Evolutionary conservation across 2,797 vertebrate genomes (phyloP), one percentile per base, ranked within the genome.

Genomic region (Remorina albescens): DNA sequence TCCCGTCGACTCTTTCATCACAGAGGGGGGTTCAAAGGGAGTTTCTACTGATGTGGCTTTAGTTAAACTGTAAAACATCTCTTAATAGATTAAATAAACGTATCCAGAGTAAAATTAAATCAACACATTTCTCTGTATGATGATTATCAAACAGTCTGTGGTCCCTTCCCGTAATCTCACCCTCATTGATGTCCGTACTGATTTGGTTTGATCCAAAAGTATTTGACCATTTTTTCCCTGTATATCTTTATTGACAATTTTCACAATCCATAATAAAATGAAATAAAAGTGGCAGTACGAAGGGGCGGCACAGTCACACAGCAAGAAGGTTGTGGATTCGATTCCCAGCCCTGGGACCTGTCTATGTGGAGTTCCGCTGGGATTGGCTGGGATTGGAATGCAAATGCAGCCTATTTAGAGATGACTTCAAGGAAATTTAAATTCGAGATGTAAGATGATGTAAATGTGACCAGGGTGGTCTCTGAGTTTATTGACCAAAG

Each of bases 191-290:
- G 51, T 39, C 62, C 19, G 1, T 23, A 2, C 3, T 16, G 2
- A 59, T 67, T 87, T 91, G 87, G 86, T 87, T 78, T 71, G 47
- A 41, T 71, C 87, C 77, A 71, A 44, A 10, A 59, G 7, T 6
- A 19, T 61, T n/a, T 0, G 0, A 6, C 5, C 0, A 8, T 19
- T 65, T 62, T 55, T 19, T 0, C 10, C 3, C 3, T 34, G 7
- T 1, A 0, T 2, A 41, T 34, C 67, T 72, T 74, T 67, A 76
- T 72, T 76, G 10, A 71, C 34, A 78, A 21, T 1, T 2, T 13
- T 16, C 0, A 49, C 0, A 12, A 25, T 12, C 5, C 16, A 60
- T n/a, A 37, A 23, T 4, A 12, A 19, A 63, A 10, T 6, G 23
- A 32, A 32, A 8, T 8, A 53, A 9, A 25, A 6, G 6, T 30